Percentiles rank a stretch among this genome's conserved stretches.
phyloP scores from a whole-genome alignment of 2,113 vertebrate species.

The Takifugu flavidus region DNA sequence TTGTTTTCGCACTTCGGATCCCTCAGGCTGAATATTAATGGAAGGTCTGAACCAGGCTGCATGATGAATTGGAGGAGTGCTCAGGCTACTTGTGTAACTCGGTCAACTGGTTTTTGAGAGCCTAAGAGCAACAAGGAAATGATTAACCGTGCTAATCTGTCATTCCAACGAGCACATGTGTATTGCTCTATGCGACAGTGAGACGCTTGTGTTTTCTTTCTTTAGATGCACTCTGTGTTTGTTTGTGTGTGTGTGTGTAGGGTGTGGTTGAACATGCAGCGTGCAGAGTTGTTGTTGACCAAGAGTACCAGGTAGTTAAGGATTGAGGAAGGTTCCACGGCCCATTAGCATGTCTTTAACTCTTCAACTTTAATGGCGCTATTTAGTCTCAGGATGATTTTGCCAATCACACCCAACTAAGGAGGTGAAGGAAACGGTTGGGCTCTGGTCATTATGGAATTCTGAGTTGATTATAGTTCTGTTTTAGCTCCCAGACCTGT shows the following conservation, averaged over 20 bases:
- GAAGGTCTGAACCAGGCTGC: not conserved
- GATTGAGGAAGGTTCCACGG: no score
- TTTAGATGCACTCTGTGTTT: not conserved
- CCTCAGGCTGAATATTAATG: not conserved
- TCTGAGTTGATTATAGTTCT: no score
- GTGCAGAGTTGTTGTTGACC: no score
- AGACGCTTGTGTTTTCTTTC: slow-evolving; percentile 9
- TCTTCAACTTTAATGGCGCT: no score
- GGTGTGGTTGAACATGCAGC: not conserved
- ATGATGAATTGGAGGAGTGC: not conserved
- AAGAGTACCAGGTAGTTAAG: no score
- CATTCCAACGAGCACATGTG: slow-evolving; percentile 3
- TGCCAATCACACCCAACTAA: no score
- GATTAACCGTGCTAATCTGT: slow-evolving; percentile 11
- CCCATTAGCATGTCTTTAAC: no score
- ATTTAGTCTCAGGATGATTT: no score
- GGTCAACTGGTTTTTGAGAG: slow-evolving; percentile 32
- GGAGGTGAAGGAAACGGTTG: no score
- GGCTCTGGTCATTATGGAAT: no score
- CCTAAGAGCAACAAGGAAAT: slow-evolving; percentile 32
- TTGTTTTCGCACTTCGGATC: no score
- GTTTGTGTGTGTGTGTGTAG: slow-evolving; percentile 4
- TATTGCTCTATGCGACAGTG: slow-evolving; percentile 3
- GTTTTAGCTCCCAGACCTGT: no score
- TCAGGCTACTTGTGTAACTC: slow-evolving; percentile 23